A percentile compares a stretch with the other conserved stretches of the same genome.
Conservation (phyloP, 2,888 invertebrate genomes). For the Tenthredo scrophulariae region DNA sequence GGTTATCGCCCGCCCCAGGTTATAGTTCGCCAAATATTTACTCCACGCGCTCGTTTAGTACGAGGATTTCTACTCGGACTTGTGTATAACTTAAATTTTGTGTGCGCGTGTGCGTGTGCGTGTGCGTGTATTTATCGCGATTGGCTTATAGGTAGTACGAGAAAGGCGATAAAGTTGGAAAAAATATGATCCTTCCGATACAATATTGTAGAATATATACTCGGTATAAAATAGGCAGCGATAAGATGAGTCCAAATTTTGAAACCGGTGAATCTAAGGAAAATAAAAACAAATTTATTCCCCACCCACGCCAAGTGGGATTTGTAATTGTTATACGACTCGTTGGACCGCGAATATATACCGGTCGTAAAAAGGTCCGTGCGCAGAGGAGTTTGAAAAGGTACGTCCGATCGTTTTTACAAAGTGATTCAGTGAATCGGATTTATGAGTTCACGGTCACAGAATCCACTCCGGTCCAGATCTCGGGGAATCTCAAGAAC, state of each 20-base stretch:
- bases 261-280: neutral
- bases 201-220: neutral
- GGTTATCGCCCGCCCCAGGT: constrained; percentile 49
- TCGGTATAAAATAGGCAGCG: neutral
- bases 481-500: constrained; percentile 25
- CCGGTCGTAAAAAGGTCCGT: constrained; percentile 14
- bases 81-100: neutral
- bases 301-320: neutral
- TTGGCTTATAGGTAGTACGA: neutral
- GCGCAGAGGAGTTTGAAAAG: constrained; percentile 29
- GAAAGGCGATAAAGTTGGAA: neutral
- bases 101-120: neutral
- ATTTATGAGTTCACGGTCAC: constrained; percentile 41
- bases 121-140: neutral
- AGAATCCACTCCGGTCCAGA: constrained; percentile 28
- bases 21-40: constrained; percentile 53
- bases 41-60: constrained; percentile 15
- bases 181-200: neutral
- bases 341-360: constrained; percentile 29
- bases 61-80: constrained; percentile 40
- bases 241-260: neutral
- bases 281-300: neutral
- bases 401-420: constrained; percentile 20
- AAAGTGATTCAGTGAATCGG: constrained; percentile 40
- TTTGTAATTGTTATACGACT: constrained; percentile 13